A percentile compares a stretch with the other conserved stretches of the same genome.
These are phyloP conservation scores for Buceros bicornis DNA, from an alignment of 2,797 vertebrate species.

Conservation along the genomic window DNA sequence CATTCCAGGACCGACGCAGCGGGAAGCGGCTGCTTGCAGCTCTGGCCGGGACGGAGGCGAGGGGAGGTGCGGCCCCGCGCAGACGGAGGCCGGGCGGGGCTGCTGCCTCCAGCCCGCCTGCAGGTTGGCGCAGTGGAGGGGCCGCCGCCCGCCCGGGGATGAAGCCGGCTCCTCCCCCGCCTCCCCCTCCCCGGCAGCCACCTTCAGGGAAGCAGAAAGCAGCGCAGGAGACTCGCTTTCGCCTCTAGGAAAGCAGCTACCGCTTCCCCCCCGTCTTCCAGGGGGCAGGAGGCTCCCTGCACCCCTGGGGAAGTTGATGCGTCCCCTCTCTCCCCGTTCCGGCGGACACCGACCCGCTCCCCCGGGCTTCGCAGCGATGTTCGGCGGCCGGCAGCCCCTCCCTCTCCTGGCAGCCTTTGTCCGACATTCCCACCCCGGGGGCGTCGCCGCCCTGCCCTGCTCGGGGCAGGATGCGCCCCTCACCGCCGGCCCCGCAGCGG, in stretches of 20 bases:
- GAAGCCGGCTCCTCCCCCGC: slow-evolving; percentile 27
- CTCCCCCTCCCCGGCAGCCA: slow-evolving; percentile 13
- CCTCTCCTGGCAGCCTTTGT: slow-evolving; percentile 36
- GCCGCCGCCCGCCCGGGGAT: slow-evolving; percentile 50
- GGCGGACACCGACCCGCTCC: neutral
- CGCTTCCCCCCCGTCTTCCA: neutral
- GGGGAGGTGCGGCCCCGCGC: slow-evolving; percentile 33
- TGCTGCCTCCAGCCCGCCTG: slow-evolving; percentile 40
- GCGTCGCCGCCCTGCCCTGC: neutral
- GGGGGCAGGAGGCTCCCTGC: neutral
- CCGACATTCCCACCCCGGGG: neutral
- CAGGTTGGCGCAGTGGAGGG: slow-evolving; percentile 79
- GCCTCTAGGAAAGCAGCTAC: neutral
- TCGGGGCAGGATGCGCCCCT: neutral
- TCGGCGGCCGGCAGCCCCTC: neutral
- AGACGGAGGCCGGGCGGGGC: slow-evolving; percentile 37
- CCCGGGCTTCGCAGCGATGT: neutral
- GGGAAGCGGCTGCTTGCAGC: slow-evolving; percentile 22
- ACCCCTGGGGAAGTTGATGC: neutral
- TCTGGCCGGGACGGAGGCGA: slow-evolving; percentile 31
- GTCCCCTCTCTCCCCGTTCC: neutral
- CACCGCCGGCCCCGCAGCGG: neutral
- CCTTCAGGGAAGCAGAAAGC: neutral
- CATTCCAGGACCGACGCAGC: slow-evolving; percentile 27
- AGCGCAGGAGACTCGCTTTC: neutral